These are phyloP conservation scores for Entosphenus tridentatus DNA, from an alignment of 2,113 vertebrate species.

Conservation along the genomic window DNA sequence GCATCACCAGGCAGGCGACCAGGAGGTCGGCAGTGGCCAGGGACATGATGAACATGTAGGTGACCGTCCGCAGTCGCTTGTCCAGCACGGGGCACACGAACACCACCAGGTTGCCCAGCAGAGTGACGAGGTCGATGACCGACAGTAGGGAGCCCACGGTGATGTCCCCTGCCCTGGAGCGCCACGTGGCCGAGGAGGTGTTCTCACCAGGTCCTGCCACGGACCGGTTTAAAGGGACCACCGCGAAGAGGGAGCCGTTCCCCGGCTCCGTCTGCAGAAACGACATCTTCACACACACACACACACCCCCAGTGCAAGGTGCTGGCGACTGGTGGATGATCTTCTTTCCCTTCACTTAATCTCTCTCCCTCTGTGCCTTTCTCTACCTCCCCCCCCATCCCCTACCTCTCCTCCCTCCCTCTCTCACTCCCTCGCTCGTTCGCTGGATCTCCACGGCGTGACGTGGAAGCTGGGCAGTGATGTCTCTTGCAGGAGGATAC, in stretches of 20 bases:
- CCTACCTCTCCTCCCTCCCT: not conserved
- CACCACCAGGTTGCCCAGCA: slow-evolving; percentile 22
- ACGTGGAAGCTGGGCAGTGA: too few species aligned
- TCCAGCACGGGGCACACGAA: slow-evolving; percentile 25
- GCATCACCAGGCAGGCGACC: slow-evolving; percentile 28
- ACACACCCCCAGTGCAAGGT: too few species aligned
- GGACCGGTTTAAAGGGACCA: too few species aligned
- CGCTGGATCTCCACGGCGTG: too few species aligned
- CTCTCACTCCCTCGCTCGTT: not conserved
- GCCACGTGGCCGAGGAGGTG: too few species aligned
- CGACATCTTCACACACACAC: too few species aligned
- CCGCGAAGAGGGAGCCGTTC: too few species aligned
- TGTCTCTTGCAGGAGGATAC: too few species aligned
- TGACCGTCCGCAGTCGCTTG: slow-evolving; percentile 22
- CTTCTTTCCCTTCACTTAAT: not conserved
- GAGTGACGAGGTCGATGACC: slow-evolving; percentile 21
- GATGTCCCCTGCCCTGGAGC: too few species aligned
- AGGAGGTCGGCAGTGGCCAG: slow-evolving; percentile 25
- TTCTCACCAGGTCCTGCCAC: too few species aligned
- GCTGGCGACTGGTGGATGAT: not conserved
- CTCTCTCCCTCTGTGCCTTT: slow-evolving; percentile 1
- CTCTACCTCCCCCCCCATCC: not conserved
- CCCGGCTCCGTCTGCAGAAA: too few species aligned
- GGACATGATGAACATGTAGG: slow-evolving; percentile 32
- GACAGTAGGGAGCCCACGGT: slow-evolving; percentile 17